These are phyloP conservation scores for Steatornis caripensis DNA, from an alignment of 2,113 vertebrate genomes.

Conservation along the genomic window DNA sequence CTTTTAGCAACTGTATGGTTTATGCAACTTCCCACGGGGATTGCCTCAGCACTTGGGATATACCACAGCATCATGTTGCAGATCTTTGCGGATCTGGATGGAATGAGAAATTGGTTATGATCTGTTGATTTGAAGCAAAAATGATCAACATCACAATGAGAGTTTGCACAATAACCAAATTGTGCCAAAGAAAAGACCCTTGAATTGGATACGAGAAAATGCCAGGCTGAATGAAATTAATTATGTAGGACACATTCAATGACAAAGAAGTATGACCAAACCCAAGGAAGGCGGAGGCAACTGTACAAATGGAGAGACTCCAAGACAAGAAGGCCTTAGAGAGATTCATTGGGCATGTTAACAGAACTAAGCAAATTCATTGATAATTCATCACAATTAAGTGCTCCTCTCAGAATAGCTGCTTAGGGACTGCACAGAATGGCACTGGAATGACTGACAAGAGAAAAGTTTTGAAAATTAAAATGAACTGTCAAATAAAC, in stretches of 20 bases:
- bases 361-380: conserved; percentile 26
- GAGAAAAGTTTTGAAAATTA: conserved; percentile 10
- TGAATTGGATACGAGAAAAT: conserved; percentile 42
- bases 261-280: conserved; percentile 46
- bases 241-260: conserved; percentile 39
- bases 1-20: conserved; percentile 16
- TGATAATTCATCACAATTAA: conserved; percentile 32
- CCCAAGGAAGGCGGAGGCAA: conserved; percentile 28
- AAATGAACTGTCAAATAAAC: conserved; percentile 24
- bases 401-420: conserved; percentile 23
- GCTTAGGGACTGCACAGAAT: conserved; percentile 11
- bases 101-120: conserved; percentile 57
- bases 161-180: conserved; percentile 42
- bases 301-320: conserved; percentile 53
- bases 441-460: conserved; percentile 19
- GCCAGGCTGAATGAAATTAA: conserved; percentile 49
- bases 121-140: conserved; percentile 49
- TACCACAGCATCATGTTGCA: conserved; percentile 68
- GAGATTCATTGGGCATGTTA: conserved; percentile 49
- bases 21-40: conserved; percentile 53
- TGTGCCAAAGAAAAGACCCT: conserved; percentile 56
- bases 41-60: conserved; percentile 65
- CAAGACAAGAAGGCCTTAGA: conserved; percentile 55
- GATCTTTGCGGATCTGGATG: conserved; percentile 66
- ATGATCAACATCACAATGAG: conserved; percentile 57